Percentiles rank a stretch among this genome's conserved stretches.
Evolutionary conservation across 2,797 vertebrate species (phyloP).

Genomic region (Acipenser ruthenus): DNA sequence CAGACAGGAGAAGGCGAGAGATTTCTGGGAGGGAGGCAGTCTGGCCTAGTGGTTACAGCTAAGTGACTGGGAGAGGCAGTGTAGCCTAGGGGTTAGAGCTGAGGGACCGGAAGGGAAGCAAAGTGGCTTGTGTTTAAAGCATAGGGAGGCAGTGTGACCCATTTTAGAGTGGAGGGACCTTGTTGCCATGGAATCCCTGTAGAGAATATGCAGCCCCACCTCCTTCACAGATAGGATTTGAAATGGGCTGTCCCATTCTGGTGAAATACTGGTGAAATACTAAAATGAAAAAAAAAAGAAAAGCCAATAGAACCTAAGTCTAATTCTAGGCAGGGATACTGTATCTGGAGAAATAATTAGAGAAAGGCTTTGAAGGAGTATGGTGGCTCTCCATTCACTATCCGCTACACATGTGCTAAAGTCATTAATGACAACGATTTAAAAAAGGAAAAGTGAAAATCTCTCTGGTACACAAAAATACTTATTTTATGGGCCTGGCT

Average conservation of each 20-base stretch:
- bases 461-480: constrained; percentile 67
- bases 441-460: constrained; percentile 52
- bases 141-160: constrained; percentile 47
- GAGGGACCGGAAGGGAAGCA: too few species aligned
- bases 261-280: constrained; percentile 51
- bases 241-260: constrained; percentile 41
- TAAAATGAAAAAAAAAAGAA: constrained; percentile 40
- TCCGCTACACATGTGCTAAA: constrained; percentile 66
- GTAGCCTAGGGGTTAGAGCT: too few species aligned
- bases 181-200: too few species aligned
- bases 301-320: constrained; percentile 49
- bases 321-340: constrained; percentile 62
- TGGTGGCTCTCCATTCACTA: constrained; percentile 48
- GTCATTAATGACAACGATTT: constrained; percentile 73
- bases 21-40: too few species aligned
- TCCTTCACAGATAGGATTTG: constrained; percentile 34
- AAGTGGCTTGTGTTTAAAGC: too few species aligned
- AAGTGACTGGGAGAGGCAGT: too few species aligned
- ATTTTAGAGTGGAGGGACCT: too few species aligned
- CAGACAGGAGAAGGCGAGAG: too few species aligned
- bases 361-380: constrained; percentile 58
- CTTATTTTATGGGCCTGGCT: constrained; percentile 59
- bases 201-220: too few species aligned
- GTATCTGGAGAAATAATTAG: constrained; percentile 67
- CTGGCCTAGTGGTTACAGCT: background rate